Percentiles rank a stretch among this genome's conserved stretches.
Evolutionary conservation across 2,888 invertebrate species (phyloP).

Genomic region (Seira ritae): DNA sequence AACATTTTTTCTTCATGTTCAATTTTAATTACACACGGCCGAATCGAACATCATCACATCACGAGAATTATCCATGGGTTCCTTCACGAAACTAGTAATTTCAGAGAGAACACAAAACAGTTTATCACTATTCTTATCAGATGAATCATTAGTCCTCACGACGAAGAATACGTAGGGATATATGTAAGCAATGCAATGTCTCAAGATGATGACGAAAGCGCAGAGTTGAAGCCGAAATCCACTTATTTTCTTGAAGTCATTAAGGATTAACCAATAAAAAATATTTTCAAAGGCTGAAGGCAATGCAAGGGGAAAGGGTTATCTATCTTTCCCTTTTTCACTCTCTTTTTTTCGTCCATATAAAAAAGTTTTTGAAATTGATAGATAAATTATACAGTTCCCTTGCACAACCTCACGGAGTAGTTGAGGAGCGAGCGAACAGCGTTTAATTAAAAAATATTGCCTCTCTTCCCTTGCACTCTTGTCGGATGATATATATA

Average conservation of each 20-base stretch:
- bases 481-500: neutral
- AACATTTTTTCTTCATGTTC: too few species aligned
- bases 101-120: constrained; percentile 3
- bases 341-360: neutral
- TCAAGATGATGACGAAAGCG: too few species aligned
- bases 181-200: neutral
- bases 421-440: constrained; percentile 22
- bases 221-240: neutral
- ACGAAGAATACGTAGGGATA: neutral
- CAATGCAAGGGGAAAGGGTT: constrained; percentile 49
- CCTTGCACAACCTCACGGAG: neutral
- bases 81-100: constrained; percentile 24
- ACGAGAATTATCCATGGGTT: neutral
- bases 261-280: constrained; percentile 23
- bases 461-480: constrained; percentile 24
- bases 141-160: constrained; percentile 39
- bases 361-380: constrained; percentile 31
- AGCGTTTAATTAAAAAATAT: constrained; percentile 60
- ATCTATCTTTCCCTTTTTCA: constrained; percentile 32
- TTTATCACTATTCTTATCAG: constrained; percentile 52
- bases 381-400: constrained; percentile 33
- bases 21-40: neutral
- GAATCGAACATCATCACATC: neutral
- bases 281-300: neutral
- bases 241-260: constrained; percentile 37